phyloP scores from a whole-genome alignment of 1,140 invertebrate genomes.

The Papilio polytes region DNA sequence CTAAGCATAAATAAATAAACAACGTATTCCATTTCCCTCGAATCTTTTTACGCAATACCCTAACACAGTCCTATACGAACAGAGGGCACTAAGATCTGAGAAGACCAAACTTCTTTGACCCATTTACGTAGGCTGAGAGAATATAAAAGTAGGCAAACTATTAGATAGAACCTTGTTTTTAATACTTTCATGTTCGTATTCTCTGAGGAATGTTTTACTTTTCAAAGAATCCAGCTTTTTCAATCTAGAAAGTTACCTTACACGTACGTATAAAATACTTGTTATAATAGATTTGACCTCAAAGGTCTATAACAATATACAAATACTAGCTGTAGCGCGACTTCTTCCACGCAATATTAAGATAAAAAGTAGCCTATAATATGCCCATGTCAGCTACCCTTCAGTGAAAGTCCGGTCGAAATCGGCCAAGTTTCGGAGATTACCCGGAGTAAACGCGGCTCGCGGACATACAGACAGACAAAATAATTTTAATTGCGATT shows the following conservation, averaged over 20 bases:
- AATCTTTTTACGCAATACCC: not conserved
- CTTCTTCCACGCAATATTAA: no score
- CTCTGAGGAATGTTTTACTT: not conserved
- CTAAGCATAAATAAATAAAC: not conserved
- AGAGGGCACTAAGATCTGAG: constrained; percentile 1
- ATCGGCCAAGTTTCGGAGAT: no score
- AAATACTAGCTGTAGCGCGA: no score
- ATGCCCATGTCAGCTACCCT: no score
- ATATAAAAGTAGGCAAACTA: constrained; percentile 32
- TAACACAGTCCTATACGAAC: not conserved
- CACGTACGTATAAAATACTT: not conserved
- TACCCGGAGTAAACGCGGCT: no score
- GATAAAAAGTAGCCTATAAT: no score
- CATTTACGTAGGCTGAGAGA: constrained; percentile 22
- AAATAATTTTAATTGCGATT: no score
- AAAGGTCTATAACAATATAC: not conserved
- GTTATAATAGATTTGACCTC: not conserved
- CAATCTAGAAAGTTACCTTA: not conserved
- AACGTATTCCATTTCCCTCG: not conserved
- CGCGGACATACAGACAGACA: no score
- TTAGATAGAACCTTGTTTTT: constrained; percentile 27
- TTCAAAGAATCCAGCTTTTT: constrained; percentile 16
- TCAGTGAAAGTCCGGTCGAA: no score
- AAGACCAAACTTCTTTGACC: constrained; percentile 25
- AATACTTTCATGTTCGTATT: constrained; percentile 2